Conservation (phyloP, 2,797 vertebrate genomes). For the Sphaeramia orbicularis region DNA sequence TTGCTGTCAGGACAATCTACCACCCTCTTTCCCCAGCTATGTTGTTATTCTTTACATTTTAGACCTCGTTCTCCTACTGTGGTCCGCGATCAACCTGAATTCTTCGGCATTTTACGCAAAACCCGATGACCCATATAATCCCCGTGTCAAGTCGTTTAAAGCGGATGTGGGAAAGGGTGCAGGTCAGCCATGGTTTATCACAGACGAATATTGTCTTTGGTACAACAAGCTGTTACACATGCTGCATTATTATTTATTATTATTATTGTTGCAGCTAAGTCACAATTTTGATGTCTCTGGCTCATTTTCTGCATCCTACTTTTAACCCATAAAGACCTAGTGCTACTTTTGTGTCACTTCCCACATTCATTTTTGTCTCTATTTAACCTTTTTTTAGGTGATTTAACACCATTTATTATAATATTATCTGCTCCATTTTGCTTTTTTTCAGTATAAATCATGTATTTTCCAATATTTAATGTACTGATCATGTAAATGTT, state of each 20-base stretch:
- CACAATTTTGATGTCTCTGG: neutral
- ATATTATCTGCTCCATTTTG: too few relatives aligned
- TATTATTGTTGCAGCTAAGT: neutral
- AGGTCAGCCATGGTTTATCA: neutral
- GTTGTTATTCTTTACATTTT: conserved; percentile 25
- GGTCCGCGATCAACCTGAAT: neutral
- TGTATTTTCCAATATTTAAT: too few relatives aligned
- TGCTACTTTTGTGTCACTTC: too few relatives aligned
- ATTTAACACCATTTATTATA: too few relatives aligned
- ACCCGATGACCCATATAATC: neutral
- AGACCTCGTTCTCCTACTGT: neutral
- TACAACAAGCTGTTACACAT: neutral
- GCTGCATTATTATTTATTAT: conserved; percentile 3
- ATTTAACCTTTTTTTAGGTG: too few relatives aligned
- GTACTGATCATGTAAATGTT: too few relatives aligned
- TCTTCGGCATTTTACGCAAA: neutral
- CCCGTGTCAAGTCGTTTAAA: neutral
- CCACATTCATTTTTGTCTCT: too few relatives aligned
- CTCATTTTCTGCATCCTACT: neutral
- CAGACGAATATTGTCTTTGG: neutral
- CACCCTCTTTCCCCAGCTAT: conserved; percentile 9
- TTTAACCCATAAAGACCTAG: too few relatives aligned
- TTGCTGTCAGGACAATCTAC: conserved; percentile 38
- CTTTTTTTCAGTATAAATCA: too few relatives aligned
- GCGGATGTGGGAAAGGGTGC: neutral